Base-by-base conservation (phyloP, 2,113 vertebrate genomes). In the Mormyrus iriodes region DNA sequence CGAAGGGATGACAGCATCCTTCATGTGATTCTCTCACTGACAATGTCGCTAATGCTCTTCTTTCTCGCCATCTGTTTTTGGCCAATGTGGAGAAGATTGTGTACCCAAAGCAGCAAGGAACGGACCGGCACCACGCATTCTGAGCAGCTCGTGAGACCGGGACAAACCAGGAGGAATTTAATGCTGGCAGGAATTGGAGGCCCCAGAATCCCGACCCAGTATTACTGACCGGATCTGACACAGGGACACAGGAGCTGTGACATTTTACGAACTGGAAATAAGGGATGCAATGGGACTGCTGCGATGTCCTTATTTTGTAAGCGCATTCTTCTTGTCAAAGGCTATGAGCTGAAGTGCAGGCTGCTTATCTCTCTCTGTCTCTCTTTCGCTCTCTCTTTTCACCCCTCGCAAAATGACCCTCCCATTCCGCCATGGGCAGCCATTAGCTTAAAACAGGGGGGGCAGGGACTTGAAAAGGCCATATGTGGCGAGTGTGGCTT, bases 71-170 rank as follows among this genome's bases (percentile, higher is more conserved):
- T 44, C 87, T 90, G 27, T 90, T 42, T 91, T n/a, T 88, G 55
- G 8, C 84, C 17, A 0, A 46, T 76, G 4, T 51, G 88, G 31
- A 91, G 76, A 89, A 96, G 96, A 96, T 96, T 93, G 93, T 92
- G 88, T 94, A 95, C 95, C 93, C 94, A 97, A 98, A 96, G 86
- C 96, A 93, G 52, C 95, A 94, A 88, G 97, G 96, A 94, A 94
- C 94, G 94, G 98, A 99, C 89, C 97, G 95, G 90, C 94, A 95
- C 89, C 97, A 94, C 91, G 94, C 94, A 1, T 94, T 93, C 92
- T 97, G 94, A 94, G 94, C 91, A 90, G 91, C 24, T 90, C 88
- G 35, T 95, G 95, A 91, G 90, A 3, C 27, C 0, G 15, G 61
- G 88, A 89, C 44, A 9, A 83, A 10, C 39, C 42, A 24, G 3